phyloP scores from a whole-genome alignment of 2,797 vertebrate species.

The Alauda arvensis region DNA sequence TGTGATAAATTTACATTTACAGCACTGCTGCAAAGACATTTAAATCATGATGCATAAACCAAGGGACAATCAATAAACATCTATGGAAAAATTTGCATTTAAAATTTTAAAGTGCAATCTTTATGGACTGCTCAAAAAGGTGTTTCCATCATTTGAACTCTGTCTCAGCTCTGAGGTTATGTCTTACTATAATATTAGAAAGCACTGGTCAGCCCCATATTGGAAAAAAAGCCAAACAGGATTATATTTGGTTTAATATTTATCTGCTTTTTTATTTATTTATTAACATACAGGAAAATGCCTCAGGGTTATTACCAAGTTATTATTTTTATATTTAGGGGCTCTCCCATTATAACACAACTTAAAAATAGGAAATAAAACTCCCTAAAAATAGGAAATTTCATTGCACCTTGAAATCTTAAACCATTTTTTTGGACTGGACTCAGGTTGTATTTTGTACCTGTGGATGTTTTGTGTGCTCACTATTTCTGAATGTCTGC shows the following conservation, averaged over 20 bases:
- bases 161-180: neutral
- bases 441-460: neutral
- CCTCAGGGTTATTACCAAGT: neutral
- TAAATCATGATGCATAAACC: constrained; percentile 31
- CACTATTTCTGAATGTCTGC: neutral
- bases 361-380: neutral
- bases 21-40: neutral
- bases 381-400: neutral
- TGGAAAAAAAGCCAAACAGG: neutral
- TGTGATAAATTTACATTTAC: constrained; percentile 35
- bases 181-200: neutral
- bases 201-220: neutral
- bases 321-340: neutral
- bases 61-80: constrained; percentile 18
- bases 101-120: neutral
- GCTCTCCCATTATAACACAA: neutral
- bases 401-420: neutral
- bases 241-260: neutral
- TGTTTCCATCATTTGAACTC: neutral
- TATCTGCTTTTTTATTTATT: neutral
- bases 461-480: neutral
- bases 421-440: neutral
- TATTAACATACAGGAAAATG: neutral
- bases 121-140: neutral
- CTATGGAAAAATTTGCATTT: neutral